phyloP scores from a whole-genome alignment of 2,888 invertebrate genomes.

The Drosophila nr. medialis region DNA sequence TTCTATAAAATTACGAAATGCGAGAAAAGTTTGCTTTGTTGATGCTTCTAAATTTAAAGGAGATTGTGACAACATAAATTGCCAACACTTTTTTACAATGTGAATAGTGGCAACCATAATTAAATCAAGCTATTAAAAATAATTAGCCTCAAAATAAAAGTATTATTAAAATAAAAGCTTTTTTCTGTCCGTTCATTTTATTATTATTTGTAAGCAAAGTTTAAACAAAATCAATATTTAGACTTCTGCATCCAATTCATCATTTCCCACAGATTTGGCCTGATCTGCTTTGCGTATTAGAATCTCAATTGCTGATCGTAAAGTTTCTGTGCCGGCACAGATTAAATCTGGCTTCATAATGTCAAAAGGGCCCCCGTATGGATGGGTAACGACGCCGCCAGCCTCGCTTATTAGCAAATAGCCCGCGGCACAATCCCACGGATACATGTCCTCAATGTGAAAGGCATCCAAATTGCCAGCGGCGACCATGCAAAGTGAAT shows the following conservation, averaged over 20 bases:
- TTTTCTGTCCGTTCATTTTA: not conserved
- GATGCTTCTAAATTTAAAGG: not conserved
- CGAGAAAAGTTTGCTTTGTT: not conserved
- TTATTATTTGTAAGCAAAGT: not conserved
- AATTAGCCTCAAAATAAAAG: not conserved
- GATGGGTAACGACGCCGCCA: conserved; percentile 89
- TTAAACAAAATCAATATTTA: not conserved
- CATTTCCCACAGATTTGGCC: conserved; percentile 72
- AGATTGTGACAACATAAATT: not conserved
- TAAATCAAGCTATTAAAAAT: not conserved
- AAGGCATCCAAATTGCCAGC: conserved; percentile 89
- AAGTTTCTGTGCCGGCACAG: conserved; percentile 85
- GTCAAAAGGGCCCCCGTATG: conserved; percentile 86
- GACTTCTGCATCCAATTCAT: conserved; percentile 25
- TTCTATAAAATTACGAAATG: not conserved
- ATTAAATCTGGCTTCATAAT: conserved; percentile 87
- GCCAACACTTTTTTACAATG: not conserved
- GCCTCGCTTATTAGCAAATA: conserved; percentile 90
- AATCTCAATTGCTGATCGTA: conserved; percentile 85
- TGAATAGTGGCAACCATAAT: too few species aligned
- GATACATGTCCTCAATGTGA: conserved; percentile 89
- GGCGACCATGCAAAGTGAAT: conserved; percentile 90
- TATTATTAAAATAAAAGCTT: too few species aligned
- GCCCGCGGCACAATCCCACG: conserved; percentile 93
- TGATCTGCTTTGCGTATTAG: conserved; percentile 86